A percentile compares a stretch with the other conserved stretches of the same genome.
These are phyloP conservation scores for Morone saxatilis DNA, from an alignment of 2,113 vertebrate species.

Conservation along the genomic window DNA sequence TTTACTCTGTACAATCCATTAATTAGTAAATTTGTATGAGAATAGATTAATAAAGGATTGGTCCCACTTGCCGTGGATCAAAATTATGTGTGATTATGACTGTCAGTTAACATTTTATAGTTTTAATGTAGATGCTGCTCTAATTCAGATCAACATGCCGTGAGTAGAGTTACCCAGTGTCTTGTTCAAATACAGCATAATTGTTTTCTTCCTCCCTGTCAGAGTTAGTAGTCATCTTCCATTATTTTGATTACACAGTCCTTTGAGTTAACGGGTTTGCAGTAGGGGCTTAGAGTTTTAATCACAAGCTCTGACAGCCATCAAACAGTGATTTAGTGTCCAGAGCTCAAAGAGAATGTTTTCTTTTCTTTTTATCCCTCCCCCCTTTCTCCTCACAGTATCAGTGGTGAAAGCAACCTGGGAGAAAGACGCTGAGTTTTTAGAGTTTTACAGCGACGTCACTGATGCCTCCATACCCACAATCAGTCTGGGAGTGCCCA, in stretches of 20 bases:
- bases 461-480: constrained; percentile 89
- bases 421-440: constrained; percentile 85
- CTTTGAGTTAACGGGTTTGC: background rate
- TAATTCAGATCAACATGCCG: background rate
- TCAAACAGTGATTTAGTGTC: background rate
- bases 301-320: background rate
- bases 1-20: background rate
- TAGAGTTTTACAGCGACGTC: constrained; percentile 93
- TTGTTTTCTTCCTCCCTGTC: background rate
- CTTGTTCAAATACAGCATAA: background rate
- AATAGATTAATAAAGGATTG: constrained; percentile 13
- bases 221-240: background rate
- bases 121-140: background rate
- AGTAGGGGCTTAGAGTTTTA: background rate
- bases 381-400: constrained; percentile 78
- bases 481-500: constrained; percentile 89
- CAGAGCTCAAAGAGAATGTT: constrained; percentile 2
- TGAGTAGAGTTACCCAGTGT: background rate
- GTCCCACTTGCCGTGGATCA: background rate
- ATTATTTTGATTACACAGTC: background rate
- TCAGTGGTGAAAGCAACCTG: constrained; percentile 94
- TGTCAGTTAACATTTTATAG: constrained; percentile 2
- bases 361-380: background rate
- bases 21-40: background rate
- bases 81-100: constrained; percentile 14